Conservation (phyloP, 2,888 invertebrate genomes). For the Spatulosminthurus flaviceps region DNA sequence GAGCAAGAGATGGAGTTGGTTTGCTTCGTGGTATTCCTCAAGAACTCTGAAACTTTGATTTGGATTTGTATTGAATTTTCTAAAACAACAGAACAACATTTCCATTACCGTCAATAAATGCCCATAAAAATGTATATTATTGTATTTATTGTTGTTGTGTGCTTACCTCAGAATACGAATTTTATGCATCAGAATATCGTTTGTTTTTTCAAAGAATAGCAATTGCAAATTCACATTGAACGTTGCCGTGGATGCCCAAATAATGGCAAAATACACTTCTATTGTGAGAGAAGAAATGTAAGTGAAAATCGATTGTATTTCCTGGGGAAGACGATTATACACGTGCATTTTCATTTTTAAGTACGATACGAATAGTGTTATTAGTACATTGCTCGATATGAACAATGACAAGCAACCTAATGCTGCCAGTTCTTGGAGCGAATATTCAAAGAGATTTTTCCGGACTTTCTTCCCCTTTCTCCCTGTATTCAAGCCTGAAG, state of each 20-base stretch:
- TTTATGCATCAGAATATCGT: background rate
- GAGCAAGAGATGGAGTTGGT: background rate
- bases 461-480: background rate
- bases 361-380: background rate
- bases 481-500: background rate
- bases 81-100: no score
- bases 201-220: background rate
- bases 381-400: background rate
- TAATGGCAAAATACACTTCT: background rate
- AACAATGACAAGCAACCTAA: background rate
- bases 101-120: no score
- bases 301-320: background rate
- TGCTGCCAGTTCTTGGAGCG: background rate
- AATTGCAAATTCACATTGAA: background rate
- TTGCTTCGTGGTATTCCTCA: background rate
- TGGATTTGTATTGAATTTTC: background rate
- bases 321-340: background rate
- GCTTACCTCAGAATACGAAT: background rate
- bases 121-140: no score
- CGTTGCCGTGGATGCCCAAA: background rate
- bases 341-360: background rate
- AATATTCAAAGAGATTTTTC: background rate
- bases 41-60: background rate
- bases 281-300: background rate
- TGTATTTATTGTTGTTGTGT: background rate